Conservation (phyloP, 2,113 vertebrate species). For the Himantopus leucocephalus region DNA sequence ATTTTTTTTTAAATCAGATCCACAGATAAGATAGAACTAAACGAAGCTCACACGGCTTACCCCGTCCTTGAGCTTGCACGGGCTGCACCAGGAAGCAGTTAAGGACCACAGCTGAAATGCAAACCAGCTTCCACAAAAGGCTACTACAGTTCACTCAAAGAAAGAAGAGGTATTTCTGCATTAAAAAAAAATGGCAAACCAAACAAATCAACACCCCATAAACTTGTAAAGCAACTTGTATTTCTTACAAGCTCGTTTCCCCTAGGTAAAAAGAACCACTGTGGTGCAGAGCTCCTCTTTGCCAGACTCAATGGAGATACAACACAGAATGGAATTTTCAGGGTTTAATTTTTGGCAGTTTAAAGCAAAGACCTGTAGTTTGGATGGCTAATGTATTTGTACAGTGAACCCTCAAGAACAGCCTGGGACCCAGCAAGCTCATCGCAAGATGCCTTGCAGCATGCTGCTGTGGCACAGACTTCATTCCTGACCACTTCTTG, state of each 20-base stretch:
- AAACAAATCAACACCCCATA: not conserved
- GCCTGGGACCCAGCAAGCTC: not conserved
- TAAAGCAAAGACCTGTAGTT: not conserved
- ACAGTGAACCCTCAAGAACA: not conserved
- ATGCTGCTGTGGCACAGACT: not conserved
- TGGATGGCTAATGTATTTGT: not conserved
- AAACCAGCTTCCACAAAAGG: not conserved
- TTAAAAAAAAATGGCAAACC: not conserved
- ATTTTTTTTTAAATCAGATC: not conserved
- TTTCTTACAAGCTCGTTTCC: not conserved
- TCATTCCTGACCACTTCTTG: not conserved
- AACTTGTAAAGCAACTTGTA: not conserved
- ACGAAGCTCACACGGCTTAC: not conserved
- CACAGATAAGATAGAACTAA: not conserved
- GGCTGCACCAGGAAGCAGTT: not conserved
- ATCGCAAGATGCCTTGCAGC: not conserved
- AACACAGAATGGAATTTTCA: not conserved
- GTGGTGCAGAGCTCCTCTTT: not conserved
- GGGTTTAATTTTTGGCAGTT: not conserved
- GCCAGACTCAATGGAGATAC: not conserved
- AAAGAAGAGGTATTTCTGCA: not conserved
- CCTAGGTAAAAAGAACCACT: not conserved
- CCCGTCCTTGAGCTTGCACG: accelerated
- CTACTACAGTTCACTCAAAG: not conserved
- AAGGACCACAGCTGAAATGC: not conserved